Base-by-base conservation (phyloP, 2,113 vertebrate genomes). In the Hippopotamus amphibius region DNA sequence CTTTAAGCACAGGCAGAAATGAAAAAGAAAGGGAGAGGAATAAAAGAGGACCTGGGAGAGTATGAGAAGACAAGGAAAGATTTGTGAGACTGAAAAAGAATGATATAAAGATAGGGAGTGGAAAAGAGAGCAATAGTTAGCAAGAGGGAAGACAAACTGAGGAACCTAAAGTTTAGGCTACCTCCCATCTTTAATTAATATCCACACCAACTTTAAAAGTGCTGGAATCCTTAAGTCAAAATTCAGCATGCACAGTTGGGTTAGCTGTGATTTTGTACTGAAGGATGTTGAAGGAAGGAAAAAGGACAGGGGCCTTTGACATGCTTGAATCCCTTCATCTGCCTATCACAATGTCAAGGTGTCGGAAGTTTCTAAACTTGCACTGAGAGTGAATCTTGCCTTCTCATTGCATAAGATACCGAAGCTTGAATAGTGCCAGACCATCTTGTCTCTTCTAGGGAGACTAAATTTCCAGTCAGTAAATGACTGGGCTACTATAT, bases 321-420 rank as follows among this genome's bases (percentile, higher is more conserved):
- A 61, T 80, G 6, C 48, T 74, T 89, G 16, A 93, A 92, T 89
- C 14, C 26, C 14, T 90, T 97, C 77, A 63, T 83, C n/a, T 89
- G 37, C 16, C 50, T 82, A 37, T 96, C 57, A 79, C 3, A 55
- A 63, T 59, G 10, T 37, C 16, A 85, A 68, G 8, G 26, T 2
- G 15, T 76, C 71, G 30, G 8, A 95, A 89, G 19, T 69, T 30
- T 57, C 55, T 85, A 76, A 83, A 0, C 24, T 83, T 69, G 57
- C 33, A n/a, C 24, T 69, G 63, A 93, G 10, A 86, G 17, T 61
- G 65, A 71, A 90, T 93, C 33, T 69, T 72, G 28, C 19, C 55
- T 63, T 95, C 53, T 89, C 33, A 46, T 50, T 87, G 82, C 65
- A 89, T 74, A 71, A 69, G 61, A 9, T 55, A 82, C 8, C 3